These are phyloP conservation scores for Pangasianodon hypophthalmus DNA, from an alignment of 2,113 vertebrate genomes.

Conservation along the genomic window DNA sequence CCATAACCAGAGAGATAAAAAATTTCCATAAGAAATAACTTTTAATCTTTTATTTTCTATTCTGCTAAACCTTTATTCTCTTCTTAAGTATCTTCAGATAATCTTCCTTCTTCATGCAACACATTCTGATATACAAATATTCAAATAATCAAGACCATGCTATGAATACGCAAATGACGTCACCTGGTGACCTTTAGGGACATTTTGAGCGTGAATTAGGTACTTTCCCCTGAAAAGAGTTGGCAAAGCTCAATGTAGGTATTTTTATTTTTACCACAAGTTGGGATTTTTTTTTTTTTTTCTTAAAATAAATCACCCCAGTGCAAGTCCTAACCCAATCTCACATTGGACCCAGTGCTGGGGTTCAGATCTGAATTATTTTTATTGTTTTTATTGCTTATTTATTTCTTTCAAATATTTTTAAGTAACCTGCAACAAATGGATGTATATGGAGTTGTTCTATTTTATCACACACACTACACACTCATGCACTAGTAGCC, in stretches of 20 bases:
- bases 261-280: too few species aligned
- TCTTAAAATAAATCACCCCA: too few species aligned
- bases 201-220: neutral
- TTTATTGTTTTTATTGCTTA: neutral
- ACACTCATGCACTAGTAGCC: neutral
- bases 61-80: neutral
- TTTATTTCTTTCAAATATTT: neutral
- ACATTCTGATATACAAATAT: neutral
- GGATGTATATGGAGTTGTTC: neutral
- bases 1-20: too few species aligned
- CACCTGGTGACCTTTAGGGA: neutral
- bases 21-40: too few species aligned
- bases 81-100: neutral
- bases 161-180: neutral
- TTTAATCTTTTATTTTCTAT: neutral
- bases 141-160: neutral
- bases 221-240: neutral
- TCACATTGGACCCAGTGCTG: neutral
- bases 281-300: too few species aligned
- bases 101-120: neutral
- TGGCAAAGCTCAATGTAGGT: neutral
- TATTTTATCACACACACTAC: neutral
- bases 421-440: neutral
- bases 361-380: neutral
- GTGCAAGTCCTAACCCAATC: neutral